These are phyloP conservation scores for Papio anubis DNA, from an alignment of 2,113 vertebrate genomes.

Conservation along the genomic window DNA sequence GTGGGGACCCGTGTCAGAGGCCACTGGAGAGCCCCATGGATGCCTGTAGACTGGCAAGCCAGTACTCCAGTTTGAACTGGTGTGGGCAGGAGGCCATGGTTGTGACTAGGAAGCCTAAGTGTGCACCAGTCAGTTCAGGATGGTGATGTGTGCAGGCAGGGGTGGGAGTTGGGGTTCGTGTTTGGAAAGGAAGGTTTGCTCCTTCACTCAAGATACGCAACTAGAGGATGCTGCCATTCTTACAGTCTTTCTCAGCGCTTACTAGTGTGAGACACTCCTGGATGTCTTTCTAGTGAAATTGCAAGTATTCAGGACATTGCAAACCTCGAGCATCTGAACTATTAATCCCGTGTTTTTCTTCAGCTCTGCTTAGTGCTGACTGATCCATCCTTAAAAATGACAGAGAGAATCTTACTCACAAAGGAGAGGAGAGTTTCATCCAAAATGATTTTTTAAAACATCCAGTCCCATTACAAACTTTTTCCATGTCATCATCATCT, in stretches of 20 bases:
- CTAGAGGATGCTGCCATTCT: rapidly evolving
- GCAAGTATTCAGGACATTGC: neutral
- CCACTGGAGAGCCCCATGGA: neutral
- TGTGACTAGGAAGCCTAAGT: rapidly evolving
- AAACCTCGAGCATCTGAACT: neutral
- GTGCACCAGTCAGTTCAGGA: neutral
- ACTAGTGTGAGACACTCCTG: rapidly evolving
- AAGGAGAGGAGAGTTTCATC: neutral
- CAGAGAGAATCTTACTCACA: neutral
- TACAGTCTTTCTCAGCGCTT: rapidly evolving
- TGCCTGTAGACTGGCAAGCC: no score
- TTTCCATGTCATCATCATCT: neutral
- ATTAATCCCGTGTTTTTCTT: neutral
- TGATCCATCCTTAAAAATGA: neutral
- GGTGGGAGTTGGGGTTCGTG: rapidly evolving
- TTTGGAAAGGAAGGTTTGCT: neutral
- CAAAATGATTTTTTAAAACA: neutral
- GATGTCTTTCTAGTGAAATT: neutral
- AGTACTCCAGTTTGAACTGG: neutral
- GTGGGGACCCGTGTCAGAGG: neutral
- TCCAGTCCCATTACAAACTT: neutral
- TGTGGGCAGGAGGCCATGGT: no score
- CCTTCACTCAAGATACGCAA: neutral
- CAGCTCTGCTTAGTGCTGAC: neutral
- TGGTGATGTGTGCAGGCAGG: rapidly evolving